phyloP scores from a whole-genome alignment of 2,888 invertebrate species.

The Chalcosyrphus nemorum region DNA sequence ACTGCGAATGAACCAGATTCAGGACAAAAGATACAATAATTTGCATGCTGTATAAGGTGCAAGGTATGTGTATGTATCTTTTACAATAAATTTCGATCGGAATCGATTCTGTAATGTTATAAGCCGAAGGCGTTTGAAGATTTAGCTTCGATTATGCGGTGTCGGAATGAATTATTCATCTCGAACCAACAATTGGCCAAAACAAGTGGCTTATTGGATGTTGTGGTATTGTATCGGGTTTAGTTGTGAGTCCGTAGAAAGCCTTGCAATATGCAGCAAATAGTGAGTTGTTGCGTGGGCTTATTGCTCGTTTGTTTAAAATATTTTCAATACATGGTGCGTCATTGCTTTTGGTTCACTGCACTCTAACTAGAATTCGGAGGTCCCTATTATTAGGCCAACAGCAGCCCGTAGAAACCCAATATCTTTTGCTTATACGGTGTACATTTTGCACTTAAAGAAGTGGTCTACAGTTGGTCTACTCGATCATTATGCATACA shows the following conservation, averaged over 20 bases:
- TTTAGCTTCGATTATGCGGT: constrained; percentile 24
- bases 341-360: too few relatives aligned
- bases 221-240: too few relatives aligned
- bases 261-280: constrained; percentile 38
- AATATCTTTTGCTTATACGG: too few relatives aligned
- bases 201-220: constrained; percentile 58
- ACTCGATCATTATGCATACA: too few relatives aligned
- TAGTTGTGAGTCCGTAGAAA: constrained; percentile 31
- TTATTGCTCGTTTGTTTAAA: too few relatives aligned
- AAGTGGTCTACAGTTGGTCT: too few relatives aligned
- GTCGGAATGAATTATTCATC: constrained; percentile 50
- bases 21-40: constrained; percentile 52
- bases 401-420: too few relatives aligned
- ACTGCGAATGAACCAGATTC: constrained; percentile 52
- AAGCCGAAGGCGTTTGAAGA: constrained; percentile 35
- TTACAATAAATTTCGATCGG: constrained; percentile 64
- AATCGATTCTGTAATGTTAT: constrained; percentile 58
- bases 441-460: too few relatives aligned
- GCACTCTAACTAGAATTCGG: too few relatives aligned
- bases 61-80: too few relatives aligned
- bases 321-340: too few relatives aligned
- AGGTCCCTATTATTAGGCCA: too few relatives aligned
- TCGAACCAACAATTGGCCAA: constrained; percentile 39
- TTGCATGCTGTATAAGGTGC: constrained; percentile 42
- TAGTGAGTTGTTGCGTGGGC: constrained; percentile 25